These are phyloP conservation scores for Xylocopa sonorina DNA, from an alignment of 1,140 invertebrate species.

Conservation along the genomic window DNA sequence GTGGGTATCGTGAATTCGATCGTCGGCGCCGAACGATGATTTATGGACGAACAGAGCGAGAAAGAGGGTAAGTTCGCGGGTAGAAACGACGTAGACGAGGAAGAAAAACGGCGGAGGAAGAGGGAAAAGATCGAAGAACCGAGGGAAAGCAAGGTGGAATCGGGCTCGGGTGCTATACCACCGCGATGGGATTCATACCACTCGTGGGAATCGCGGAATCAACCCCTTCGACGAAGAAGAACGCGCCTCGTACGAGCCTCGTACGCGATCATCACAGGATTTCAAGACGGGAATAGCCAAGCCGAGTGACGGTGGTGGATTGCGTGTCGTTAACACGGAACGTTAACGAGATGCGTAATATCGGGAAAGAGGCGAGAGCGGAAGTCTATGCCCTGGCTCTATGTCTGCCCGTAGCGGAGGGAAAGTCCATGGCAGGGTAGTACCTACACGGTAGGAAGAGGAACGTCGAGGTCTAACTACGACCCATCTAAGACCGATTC, in stretches of 20 bases:
- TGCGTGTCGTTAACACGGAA: slow-evolving; percentile 37
- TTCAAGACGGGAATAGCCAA: neutral
- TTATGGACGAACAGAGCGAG: slow-evolving; percentile 43
- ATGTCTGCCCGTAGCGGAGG: neutral
- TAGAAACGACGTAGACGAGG: neutral
- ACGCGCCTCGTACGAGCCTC: neutral
- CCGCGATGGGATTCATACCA: neutral
- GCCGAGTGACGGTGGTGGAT: neutral
- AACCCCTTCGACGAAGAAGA: neutral
- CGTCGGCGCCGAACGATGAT: slow-evolving; percentile 67
- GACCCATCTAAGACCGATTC: slow-evolving; percentile 48
- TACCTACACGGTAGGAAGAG: slow-evolving; percentile 54
- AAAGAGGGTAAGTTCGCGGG: neutral
- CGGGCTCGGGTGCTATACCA: slow-evolving; percentile 3
- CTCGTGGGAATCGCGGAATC: slow-evolving; percentile 53
- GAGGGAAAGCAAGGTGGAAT: slow-evolving; percentile 25
- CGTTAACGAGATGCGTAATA: slow-evolving; percentile 60
- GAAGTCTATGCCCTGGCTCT: neutral
- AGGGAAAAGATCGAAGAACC: slow-evolving; percentile 7
- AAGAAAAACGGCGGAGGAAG: slow-evolving; percentile 5
- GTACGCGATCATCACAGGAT: neutral
- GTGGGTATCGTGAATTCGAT: slow-evolving; percentile 69
- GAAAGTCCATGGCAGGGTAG: slow-evolving; percentile 40
- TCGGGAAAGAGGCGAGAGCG: slow-evolving; percentile 19
- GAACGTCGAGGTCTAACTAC: slow-evolving; percentile 29